These are phyloP conservation scores for Onychomys arenicola DNA, from an alignment of 2,797 vertebrate species.

Conservation along the genomic window DNA sequence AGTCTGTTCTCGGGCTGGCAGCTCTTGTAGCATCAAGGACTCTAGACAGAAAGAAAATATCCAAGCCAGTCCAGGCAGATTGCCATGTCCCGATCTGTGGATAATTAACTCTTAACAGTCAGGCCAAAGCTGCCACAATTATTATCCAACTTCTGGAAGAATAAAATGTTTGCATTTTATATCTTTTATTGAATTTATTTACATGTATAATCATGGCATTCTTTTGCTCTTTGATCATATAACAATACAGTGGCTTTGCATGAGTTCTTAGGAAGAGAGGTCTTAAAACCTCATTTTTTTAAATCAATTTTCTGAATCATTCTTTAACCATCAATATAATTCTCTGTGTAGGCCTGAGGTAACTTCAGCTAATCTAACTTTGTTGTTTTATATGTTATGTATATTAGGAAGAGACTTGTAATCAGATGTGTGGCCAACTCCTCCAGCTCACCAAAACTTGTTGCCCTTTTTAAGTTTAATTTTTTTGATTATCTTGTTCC, in stretches of 20 bases:
- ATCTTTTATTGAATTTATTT: neutral
- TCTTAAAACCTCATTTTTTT: neutral
- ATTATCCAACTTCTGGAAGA: neutral
- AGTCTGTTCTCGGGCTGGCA: neutral
- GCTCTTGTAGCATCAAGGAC: neutral
- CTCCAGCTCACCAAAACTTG: neutral
- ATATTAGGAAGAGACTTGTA: neutral
- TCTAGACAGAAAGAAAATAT: neutral
- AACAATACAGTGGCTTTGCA: neutral
- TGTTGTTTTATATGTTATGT: neutral
- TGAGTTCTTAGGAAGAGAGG: neutral
- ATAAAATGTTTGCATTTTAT: neutral
- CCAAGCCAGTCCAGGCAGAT: neutral
- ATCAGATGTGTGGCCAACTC: neutral
- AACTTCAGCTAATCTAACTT: neutral
- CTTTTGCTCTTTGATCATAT: neutral
- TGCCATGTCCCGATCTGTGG: neutral
- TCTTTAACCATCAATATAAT: neutral
- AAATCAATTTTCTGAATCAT: neutral
- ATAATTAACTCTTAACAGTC: neutral
- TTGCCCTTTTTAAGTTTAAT: neutral
- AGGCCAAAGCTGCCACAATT: neutral
- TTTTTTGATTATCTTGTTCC: neutral
- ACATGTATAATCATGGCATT: neutral
- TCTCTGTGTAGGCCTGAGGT: neutral